phyloP scores from a whole-genome alignment of 2,113 vertebrate species.

The Ophthalmolycus amberensis region DNA sequence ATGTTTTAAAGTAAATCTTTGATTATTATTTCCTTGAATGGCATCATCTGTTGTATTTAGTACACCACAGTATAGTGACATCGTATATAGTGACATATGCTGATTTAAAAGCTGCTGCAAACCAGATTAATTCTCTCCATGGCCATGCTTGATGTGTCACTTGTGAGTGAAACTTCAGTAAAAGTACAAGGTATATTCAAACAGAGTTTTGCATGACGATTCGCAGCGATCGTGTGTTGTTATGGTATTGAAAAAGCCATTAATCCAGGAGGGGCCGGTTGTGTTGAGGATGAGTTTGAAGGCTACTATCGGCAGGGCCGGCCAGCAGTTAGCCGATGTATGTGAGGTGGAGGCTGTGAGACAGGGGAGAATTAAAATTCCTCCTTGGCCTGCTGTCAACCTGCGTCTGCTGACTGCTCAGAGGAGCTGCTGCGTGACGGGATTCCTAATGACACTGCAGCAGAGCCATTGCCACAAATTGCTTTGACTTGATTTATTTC shows the following conservation, averaged over 20 bases:
- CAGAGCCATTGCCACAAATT: conserved; percentile 76
- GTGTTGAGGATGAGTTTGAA: conserved; percentile 37
- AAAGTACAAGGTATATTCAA: neutral
- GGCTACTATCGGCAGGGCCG: conserved; percentile 33
- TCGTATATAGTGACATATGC: neutral
- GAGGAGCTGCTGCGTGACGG: conserved; percentile 77
- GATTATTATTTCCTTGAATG: neutral
- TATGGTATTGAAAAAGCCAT: conserved; percentile 1
- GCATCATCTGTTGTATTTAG: neutral
- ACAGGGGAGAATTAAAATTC: conserved; percentile 79
- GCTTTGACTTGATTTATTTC: conserved; percentile 85
- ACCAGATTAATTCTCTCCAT: neutral
- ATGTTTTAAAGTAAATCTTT: neutral
- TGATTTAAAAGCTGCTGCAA: conserved; percentile 19
- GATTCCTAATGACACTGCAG: conserved; percentile 83
- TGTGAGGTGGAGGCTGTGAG: conserved; percentile 64
- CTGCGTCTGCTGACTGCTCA: conserved; percentile 73
- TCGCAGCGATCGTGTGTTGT: neutral
- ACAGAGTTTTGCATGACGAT: neutral
- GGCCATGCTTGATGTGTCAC: neutral
- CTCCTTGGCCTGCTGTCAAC: conserved; percentile 79
- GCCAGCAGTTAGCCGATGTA: conserved; percentile 40
- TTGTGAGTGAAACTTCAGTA: neutral
- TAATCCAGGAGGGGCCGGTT: conserved; percentile 1
- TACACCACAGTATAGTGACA: neutral